Percentiles rank a stretch among this genome's conserved stretches.
Evolutionary conservation across 2,888 invertebrate genomes (phyloP).

Genomic region (Drosophila kuntzei): DNA sequence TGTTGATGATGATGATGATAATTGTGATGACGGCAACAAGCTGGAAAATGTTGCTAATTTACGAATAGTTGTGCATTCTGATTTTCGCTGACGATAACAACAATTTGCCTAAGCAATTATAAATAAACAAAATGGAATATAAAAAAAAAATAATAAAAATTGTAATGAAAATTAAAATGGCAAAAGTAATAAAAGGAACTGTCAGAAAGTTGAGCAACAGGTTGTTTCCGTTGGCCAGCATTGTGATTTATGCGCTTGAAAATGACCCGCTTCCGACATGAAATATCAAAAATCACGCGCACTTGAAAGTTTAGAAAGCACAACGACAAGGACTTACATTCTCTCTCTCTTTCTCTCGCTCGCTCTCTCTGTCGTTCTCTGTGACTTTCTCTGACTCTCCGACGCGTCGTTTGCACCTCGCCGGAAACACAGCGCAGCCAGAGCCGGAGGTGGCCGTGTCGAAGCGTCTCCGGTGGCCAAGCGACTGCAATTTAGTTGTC

Average conservation of each 20-base stretch:
- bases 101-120: conserved; percentile 55
- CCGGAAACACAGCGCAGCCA: conserved; percentile 74
- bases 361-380: background rate
- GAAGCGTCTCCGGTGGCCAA: conserved; percentile 84
- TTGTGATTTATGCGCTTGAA: conserved; percentile 79
- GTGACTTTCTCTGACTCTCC: conserved; percentile 1
- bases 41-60: conserved; percentile 79
- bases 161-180: background rate
- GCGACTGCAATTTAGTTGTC: conserved; percentile 83
- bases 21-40: conserved; percentile 73
- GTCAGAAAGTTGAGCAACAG: conserved; percentile 59
- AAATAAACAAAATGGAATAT: conserved; percentile 24
- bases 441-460: conserved; percentile 83
- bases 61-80: conserved; percentile 32
- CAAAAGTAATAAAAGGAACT: conserved; percentile 10
- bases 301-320: conserved; percentile 73
- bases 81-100: conserved; percentile 39
- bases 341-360: background rate
- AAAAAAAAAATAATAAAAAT: conserved; percentile 5
- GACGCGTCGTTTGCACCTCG: conserved; percentile 52
- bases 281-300: conserved; percentile 76
- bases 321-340: conserved; percentile 25
- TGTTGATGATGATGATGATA: conserved; percentile 22
- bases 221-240: conserved; percentile 67
- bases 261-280: conserved; percentile 80